Evolutionary conservation across 2,113 vertebrate species (phyloP), one percentile per base, ranked within the genome.

Genomic region (Emberiza fucata): DNA sequence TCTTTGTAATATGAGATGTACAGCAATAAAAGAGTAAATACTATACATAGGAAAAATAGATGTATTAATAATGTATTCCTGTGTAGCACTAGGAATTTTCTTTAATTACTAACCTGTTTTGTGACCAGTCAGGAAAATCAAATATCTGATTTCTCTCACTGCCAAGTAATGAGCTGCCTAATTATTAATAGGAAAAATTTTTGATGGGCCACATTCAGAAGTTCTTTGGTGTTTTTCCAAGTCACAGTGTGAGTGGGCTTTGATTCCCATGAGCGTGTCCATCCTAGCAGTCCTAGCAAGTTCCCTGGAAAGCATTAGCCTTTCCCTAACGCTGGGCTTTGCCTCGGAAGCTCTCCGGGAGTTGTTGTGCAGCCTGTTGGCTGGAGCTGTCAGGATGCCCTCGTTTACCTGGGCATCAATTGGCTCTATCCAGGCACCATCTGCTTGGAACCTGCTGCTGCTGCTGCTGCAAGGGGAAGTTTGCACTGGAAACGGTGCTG

Each of bases 391-490:
- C 80, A 57, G 90, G 23, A 12, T 88, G 70, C 60, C 73, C 85
- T 12, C 17, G 23, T 90, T 94, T 65, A 50, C 48, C 82, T 35
- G 66, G 40, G 0, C 23, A 50, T 83, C 91, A 87, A 0, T 81
- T 96, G 86, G 86, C 89, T 92, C 16, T 72, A 87, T 91, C 83
- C 77, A 76, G 54, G 88, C 94, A 82, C 92, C 96, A 95, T 95
- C 92, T 96, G 96, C 82, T 94, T 83, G 81, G 31, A 90, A 61
- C 56, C 65, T 73, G 33, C 94, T 95, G 95, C 94, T 57, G 35
- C 65, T 73, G 33, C 94, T 95, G 95, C 94, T 57, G 35, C 87
- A 11, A 45, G 42, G 48, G 70, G 53, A 79, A 23, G 33, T 37
- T 91, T 81, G 21, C 50, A 7, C 42, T 85, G 47, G 65, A 42